phyloP scores from a whole-genome alignment of 2,888 invertebrate genomes.

The Amiota communis region DNA sequence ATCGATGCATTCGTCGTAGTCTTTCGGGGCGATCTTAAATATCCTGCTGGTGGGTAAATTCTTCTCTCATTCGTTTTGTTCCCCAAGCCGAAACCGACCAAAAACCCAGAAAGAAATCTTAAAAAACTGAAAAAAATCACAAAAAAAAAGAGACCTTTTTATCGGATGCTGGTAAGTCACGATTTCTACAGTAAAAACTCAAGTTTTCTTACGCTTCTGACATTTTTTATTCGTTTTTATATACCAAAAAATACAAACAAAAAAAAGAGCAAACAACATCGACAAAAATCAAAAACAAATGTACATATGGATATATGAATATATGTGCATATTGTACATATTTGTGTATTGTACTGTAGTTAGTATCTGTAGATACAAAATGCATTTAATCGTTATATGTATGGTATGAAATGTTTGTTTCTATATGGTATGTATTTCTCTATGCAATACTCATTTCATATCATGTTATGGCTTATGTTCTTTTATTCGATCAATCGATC shows the following conservation, averaged over 20 bases:
- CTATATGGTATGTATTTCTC: no score
- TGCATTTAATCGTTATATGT: no score
- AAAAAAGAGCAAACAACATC: no score
- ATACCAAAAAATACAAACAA: not conserved
- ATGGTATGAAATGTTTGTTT: no score
- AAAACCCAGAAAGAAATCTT: not conserved
- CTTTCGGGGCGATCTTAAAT: slow-evolving; percentile 68
- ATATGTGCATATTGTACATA: no score
- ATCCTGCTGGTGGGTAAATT: slow-evolving; percentile 72
- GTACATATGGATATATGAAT: not conserved
- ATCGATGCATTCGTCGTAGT: slow-evolving; percentile 52
- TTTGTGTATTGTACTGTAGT: no score
- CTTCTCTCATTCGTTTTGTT: slow-evolving; percentile 56
- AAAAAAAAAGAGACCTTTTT: slow-evolving; percentile 55
- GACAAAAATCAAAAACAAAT: not conserved
- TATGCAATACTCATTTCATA: no score
- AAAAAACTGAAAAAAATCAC: not conserved
- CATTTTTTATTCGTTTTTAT: slow-evolving; percentile 10
- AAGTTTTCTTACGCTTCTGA: slow-evolving; percentile 26
- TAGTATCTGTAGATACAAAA: no score
- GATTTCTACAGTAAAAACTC: slow-evolving; percentile 58
- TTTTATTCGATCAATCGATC: not conserved
- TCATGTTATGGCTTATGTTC: no score
- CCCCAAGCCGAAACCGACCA: not conserved
- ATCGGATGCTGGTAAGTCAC: slow-evolving; percentile 71